Conservation (phyloP, 92 coral and sea anemone genomes). For the Nematostella vectensis region DNA sequence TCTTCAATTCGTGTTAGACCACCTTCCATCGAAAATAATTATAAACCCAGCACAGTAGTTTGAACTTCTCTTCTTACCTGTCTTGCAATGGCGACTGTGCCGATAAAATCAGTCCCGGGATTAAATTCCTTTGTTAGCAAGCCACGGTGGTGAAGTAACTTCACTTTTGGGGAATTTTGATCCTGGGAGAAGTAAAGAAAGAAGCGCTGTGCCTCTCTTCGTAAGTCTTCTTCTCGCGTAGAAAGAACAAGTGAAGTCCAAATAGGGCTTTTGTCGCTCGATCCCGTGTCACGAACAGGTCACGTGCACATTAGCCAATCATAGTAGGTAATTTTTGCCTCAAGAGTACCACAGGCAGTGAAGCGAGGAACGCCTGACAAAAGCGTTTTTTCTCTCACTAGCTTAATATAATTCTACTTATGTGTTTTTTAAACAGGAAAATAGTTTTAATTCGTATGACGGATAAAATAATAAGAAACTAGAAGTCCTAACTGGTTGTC, state of each 20-base stretch:
- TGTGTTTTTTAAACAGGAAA: too few relatives aligned
- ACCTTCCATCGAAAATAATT: too few relatives aligned
- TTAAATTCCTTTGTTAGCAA: constrained; percentile 70
- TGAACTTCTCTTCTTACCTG: constrained; percentile 37
- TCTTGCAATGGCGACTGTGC: constrained; percentile 84
- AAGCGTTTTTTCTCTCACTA: too few relatives aligned
- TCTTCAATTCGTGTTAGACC: too few relatives aligned
- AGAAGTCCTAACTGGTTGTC: too few relatives aligned
- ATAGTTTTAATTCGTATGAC: too few relatives aligned
- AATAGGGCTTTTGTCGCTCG: constrained; percentile 39
- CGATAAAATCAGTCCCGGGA: constrained; percentile 91
- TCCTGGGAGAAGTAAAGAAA: constrained; percentile 12
- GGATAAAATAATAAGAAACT: too few relatives aligned
- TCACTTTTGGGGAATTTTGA: constrained; percentile 10
- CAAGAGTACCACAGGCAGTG: constrained; percentile 16
- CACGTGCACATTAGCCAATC: constrained; percentile 54
- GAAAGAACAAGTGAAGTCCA: constrained; percentile 13
- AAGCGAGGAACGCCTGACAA: constrained; percentile 10
- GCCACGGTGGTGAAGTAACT: constrained; percentile 59
- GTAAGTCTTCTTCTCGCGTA: constrained; percentile 8
- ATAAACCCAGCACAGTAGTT: too few relatives aligned
- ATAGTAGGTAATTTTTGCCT: too few relatives aligned
- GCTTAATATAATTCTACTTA: too few relatives aligned
- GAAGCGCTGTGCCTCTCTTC: constrained; percentile 12
- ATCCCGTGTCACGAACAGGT: constrained; percentile 36